A percentile compares a stretch with the other conserved stretches of the same genome.
phyloP scores from a whole-genome alignment of 2,797 vertebrate genomes.

The Xenopus petersii region DNA sequence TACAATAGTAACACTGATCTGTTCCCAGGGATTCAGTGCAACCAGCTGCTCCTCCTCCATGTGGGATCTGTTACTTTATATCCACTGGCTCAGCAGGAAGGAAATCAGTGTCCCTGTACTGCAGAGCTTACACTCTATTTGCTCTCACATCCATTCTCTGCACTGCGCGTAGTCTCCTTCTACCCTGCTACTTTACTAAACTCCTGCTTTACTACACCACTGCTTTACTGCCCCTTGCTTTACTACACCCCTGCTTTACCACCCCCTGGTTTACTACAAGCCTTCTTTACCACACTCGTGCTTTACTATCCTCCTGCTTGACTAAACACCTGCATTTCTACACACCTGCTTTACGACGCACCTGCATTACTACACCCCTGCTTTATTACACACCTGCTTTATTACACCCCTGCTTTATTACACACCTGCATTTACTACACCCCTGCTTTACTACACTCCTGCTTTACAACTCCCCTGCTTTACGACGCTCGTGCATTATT shows the following conservation, averaged over 20 bases:
- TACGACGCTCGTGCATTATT: no score
- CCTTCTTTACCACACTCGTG: not conserved
- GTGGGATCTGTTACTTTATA: not conserved
- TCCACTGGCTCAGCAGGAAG: not conserved
- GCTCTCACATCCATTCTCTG: no score
- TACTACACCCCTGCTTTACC: not conserved
- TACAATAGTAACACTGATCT: not conserved
- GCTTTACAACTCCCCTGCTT: not conserved
- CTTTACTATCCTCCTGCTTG: not conserved
- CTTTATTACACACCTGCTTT: not conserved
- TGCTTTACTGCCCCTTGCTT: not conserved
- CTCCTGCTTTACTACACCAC: no score
- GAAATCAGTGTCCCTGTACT: no score
- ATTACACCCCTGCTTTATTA: no score
- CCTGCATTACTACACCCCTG: no score
- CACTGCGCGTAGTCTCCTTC: no score
- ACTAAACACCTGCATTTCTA: not conserved
- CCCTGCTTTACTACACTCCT: no score
- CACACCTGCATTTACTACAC: no score
- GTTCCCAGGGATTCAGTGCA: not conserved
- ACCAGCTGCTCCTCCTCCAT: no score
- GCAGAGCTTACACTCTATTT: no score
- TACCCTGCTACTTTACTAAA: no score
- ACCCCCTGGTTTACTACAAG: not conserved
- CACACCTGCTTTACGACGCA: not conserved